These are phyloP conservation scores for Tetranychus cinnabarinus DNA, from an alignment of 1,140 invertebrate species.

Conservation along the genomic window DNA sequence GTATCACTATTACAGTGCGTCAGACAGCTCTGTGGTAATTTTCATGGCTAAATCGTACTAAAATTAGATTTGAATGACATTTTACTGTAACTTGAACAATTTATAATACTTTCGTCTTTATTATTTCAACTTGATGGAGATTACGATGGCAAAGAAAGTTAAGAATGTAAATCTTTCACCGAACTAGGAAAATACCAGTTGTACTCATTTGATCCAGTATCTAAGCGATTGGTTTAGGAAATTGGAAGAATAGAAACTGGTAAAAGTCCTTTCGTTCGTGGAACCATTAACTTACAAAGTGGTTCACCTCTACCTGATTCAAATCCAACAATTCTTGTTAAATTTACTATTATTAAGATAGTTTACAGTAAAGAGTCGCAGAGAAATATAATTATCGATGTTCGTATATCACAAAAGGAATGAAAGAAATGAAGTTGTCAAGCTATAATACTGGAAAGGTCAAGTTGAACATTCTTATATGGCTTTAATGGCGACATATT, in stretches of 20 bases:
- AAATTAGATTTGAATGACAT: neutral
- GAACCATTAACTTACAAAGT: conserved; percentile 44
- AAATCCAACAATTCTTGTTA: conserved; percentile 41
- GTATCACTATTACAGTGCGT: no score
- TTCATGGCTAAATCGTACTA: neutral
- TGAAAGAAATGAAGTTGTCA: no score
- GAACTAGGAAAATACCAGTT: conserved; percentile 86
- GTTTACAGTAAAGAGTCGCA: no score
- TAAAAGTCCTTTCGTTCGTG: conserved; percentile 78
- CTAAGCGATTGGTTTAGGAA: conserved; percentile 82
- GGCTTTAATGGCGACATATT: no score
- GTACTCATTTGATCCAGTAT: conserved; percentile 94
- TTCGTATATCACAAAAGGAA: no score
- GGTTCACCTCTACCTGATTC: conserved; percentile 34
- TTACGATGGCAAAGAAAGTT: conserved; percentile 93
- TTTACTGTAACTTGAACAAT: neutral
- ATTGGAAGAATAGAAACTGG: conserved; percentile 67
- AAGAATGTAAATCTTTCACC: conserved; percentile 80
- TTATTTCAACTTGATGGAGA: conserved; percentile 44
- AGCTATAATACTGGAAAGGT: no score
- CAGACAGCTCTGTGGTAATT: no score
- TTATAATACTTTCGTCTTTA: conserved; percentile 10
- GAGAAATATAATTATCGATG: no score
- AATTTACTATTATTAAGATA: conserved; percentile 73
- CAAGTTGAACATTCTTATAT: no score